Conservation (phyloP, 2,888 invertebrate species). For the Drosophila ezoana region DNA sequence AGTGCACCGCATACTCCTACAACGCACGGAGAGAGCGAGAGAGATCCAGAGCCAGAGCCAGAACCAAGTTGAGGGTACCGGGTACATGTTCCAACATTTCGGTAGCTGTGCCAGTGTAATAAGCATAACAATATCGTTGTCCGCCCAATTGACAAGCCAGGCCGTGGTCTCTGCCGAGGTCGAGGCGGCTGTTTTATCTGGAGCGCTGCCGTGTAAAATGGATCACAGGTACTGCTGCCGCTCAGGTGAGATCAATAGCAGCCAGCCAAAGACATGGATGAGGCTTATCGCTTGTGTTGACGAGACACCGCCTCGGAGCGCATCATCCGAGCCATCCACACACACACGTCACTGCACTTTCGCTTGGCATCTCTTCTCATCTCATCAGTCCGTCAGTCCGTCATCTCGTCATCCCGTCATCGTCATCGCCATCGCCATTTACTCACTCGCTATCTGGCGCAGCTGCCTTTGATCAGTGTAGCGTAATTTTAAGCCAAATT, state of each 20-base stretch:
- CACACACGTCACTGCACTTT: conserved; percentile 80
- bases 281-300: conserved; percentile 75
- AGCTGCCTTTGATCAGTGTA: conserved; percentile 82
- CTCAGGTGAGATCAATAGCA: conserved; percentile 83
- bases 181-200: conserved; percentile 51
- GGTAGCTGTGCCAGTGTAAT: conserved; percentile 82
- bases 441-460: conserved; percentile 56
- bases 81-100: conserved; percentile 46
- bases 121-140: conserved; percentile 83
- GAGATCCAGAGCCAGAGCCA: not conserved
- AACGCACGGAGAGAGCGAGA: conserved; percentile 21
- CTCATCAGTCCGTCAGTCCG: conserved; percentile 48
- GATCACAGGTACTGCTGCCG: conserved; percentile 70
- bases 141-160: conserved; percentile 81
- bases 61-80: conserved; percentile 19
- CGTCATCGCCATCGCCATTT: conserved; percentile 30
- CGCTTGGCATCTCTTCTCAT: conserved; percentile 40
- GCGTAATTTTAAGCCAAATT: conserved; percentile 83
- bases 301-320: conserved; percentile 24
- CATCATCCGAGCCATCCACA: conserved; percentile 58
- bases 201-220: conserved; percentile 75
- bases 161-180: conserved; percentile 7
- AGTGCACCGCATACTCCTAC: conserved; percentile 68
- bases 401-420: conserved; percentile 51
- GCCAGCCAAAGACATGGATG: conserved; percentile 46